Base-by-base conservation (phyloP, 37 sponge, comb jelly and placozoan genomes). In the Bolinopsis microptera region DNA sequence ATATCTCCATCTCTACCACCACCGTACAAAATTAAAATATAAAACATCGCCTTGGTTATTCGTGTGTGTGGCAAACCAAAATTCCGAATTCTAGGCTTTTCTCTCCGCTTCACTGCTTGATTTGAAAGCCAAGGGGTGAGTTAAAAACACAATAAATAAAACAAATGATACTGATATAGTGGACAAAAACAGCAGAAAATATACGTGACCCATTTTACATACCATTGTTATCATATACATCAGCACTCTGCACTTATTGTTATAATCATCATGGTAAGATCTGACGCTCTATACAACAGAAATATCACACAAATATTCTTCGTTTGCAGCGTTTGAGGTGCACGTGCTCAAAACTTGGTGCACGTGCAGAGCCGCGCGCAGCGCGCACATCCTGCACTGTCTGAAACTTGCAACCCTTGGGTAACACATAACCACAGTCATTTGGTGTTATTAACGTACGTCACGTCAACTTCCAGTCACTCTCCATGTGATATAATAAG, bases 141-240 rank as follows among this genome's bases (percentile, higher is more conserved):
- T 77, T 77, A 77, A 77, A 77, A 77, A 77, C 80, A 77, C 80
- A 77, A 77, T 77, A 77, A 77, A 77, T 77, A 77, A 27, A 27
- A 77, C 80, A 77, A 32, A 77, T 77, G 27, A 48, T 48, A 48
- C 61, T 32, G 80, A 77, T n/a, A n/a, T 77, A 32, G 27, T 77
- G 27, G 80, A 77, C 80, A 77, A 77, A 77, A 77, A 77, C 80
- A 77, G 80, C 80, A 77, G 32, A 77, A 77, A 77, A 28, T 77
- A 48, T 13, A 48, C 61, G 21, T 77, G 80, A 77, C 80, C 80
- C 80, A 35, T 35, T 77, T 32, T 32, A 77, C 80, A 77, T 36
- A 34, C 80, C 61, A 48, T 48, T 13, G 61, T 48, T 48, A 48
- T 48, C 61, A 48, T 48, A 48, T 48, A 48, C 61, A 48, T 48